Percentiles rank a stretch among this genome's conserved stretches.
phyloP scores from a whole-genome alignment of 92 coral and sea anemone genomes.

The Bergia puertoricense region DNA sequence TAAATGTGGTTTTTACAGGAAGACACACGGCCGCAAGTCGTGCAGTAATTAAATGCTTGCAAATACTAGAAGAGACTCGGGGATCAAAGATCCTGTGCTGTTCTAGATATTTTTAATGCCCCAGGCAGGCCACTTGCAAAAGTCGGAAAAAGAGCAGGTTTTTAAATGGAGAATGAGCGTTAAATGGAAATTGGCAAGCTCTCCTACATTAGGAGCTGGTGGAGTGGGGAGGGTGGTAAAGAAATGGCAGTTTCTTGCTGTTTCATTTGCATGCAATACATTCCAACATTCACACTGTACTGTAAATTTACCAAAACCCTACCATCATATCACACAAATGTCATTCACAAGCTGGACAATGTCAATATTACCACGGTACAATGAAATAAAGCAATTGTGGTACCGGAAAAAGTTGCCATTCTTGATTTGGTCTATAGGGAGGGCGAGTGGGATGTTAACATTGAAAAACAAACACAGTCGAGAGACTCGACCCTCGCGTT shows the following conservation, averaged over 20 bases:
- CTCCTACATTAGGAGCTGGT: background rate
- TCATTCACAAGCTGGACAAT: background rate
- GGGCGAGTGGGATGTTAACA: too few species aligned
- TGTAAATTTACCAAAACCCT: background rate
- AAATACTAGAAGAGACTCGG: slow-evolving; percentile 7
- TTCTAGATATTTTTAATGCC: slow-evolving; percentile 16
- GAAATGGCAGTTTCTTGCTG: background rate
- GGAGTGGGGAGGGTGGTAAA: background rate
- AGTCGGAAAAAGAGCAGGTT: background rate
- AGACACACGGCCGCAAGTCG: background rate
- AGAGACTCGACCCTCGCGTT: too few species aligned
- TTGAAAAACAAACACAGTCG: too few species aligned
- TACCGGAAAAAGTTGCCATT: slow-evolving; percentile 6
- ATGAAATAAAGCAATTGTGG: slow-evolving; percentile 26
- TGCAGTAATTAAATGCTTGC: background rate
- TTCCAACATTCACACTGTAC: background rate
- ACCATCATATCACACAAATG: background rate
- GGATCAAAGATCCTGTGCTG: slow-evolving; percentile 33
- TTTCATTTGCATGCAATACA: background rate
- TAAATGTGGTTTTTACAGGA: background rate
- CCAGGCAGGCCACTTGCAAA: background rate
- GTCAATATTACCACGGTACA: slow-evolving; percentile 23
- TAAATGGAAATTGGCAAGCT: background rate
- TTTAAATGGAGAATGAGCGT: background rate
- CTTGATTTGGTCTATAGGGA: background rate